These are phyloP conservation scores for Idaea straminata DNA, from an alignment of 2,888 invertebrate species.

Conservation along the genomic window DNA sequence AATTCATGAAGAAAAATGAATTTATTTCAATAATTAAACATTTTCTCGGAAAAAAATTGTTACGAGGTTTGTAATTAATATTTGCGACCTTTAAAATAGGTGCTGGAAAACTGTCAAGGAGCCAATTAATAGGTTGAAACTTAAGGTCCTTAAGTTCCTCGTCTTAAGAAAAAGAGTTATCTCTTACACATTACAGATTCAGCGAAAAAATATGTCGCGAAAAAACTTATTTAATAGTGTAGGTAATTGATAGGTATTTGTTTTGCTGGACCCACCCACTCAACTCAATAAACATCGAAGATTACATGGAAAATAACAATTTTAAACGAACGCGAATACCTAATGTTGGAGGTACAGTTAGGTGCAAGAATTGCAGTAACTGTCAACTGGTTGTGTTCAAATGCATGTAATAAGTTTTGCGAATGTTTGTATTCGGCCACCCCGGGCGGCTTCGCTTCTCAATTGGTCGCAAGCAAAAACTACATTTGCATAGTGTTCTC, in stretches of 20 bases:
- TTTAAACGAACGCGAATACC: background rate
- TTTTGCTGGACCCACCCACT: background rate
- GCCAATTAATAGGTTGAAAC: too few relatives aligned
- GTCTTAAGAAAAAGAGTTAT: too few relatives aligned
- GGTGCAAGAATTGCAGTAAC: background rate
- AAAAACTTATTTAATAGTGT: background rate
- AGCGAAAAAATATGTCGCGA: too few relatives aligned
- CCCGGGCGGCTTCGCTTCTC: constrained; percentile 61
- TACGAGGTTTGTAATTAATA: too few relatives aligned
- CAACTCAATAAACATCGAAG: background rate
- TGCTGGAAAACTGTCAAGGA: too few relatives aligned
- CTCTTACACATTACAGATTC: too few relatives aligned
- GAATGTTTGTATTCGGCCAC: constrained; percentile 49
- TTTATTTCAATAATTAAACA: too few relatives aligned
- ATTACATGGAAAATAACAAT: background rate
- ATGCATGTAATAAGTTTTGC: constrained; percentile 8
- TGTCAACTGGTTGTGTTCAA: background rate
- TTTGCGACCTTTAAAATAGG: too few relatives aligned
- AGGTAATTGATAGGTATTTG: background rate
- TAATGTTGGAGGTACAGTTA: background rate
- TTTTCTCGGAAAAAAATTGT: too few relatives aligned
- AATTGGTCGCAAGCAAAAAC: constrained; percentile 77
- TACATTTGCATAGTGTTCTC: constrained; percentile 74
- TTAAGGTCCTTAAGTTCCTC: too few relatives aligned
- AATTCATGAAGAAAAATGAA: too few relatives aligned